Evolutionary conservation across 2,113 vertebrate species (phyloP).

Genomic region (Amazona vittata): DNA sequence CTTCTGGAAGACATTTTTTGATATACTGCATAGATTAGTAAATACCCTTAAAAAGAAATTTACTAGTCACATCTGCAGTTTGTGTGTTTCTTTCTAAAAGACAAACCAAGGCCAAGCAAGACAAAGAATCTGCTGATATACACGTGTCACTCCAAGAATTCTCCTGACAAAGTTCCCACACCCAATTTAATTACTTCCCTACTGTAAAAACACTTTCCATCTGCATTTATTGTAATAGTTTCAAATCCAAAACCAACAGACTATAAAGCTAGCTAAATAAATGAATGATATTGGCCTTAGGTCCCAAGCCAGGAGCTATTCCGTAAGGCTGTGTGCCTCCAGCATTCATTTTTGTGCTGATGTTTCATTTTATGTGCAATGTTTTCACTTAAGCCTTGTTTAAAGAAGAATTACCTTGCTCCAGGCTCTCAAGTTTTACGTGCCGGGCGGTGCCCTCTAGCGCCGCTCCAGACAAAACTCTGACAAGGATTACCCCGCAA

Average conservation of each 20-base stretch:
- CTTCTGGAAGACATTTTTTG: conserved; percentile 8
- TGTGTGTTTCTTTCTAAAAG: conserved; percentile 65
- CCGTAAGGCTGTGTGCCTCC: conserved; percentile 59
- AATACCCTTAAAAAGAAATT: not conserved
- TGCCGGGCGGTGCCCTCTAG: conserved; percentile 25
- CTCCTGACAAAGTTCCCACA: conserved; percentile 78
- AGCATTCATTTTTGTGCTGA: conserved; percentile 72
- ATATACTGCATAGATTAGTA: not conserved
- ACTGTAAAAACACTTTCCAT: conserved; percentile 81
- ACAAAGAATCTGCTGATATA: conserved; percentile 83
- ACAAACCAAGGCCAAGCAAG: conserved; percentile 69
- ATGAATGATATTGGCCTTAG: conserved; percentile 70
- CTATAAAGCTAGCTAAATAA: conserved; percentile 79
- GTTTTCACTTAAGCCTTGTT: conserved; percentile 70
- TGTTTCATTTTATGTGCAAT: conserved; percentile 66
- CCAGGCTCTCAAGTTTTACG: conserved; percentile 3
- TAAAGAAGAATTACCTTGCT: conserved; percentile 66
- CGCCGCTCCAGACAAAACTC: not conserved
- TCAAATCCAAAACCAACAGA: conserved; percentile 79
- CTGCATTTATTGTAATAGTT: conserved; percentile 78
- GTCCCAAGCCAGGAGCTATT: conserved; percentile 70
- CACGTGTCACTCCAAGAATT: conserved; percentile 80
- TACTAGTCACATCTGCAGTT: conserved; percentile 61
- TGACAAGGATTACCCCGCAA: not conserved
- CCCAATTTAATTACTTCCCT: conserved; percentile 82